A percentile compares a stretch with the other conserved stretches of the same genome.
Evolutionary conservation across 2,888 invertebrate genomes (phyloP).

Genomic region (Adelognathus sp.): DNA sequence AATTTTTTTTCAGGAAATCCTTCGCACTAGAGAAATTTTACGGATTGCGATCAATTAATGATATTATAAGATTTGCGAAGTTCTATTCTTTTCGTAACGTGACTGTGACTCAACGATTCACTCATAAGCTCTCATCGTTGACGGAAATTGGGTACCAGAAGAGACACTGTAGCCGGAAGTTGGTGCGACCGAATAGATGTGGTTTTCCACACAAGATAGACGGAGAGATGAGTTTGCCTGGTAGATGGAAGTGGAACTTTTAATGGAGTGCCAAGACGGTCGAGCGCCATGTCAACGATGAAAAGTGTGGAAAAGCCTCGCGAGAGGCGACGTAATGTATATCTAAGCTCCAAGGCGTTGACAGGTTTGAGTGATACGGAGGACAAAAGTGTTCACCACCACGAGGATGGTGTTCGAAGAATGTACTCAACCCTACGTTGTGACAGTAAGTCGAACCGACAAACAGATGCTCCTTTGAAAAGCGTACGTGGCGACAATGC

Average conservation of each 20-base stretch:
- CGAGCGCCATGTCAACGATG: slow-evolving; percentile 41
- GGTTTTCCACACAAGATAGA: slow-evolving; percentile 32
- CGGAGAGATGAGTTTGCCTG: slow-evolving; percentile 51
- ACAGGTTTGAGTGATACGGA: slow-evolving; percentile 5
- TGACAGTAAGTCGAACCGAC: background rate
- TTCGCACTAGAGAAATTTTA: background rate
- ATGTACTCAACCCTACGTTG: slow-evolving; percentile 63
- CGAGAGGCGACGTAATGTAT: slow-evolving; percentile 8
- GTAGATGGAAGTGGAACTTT: slow-evolving; percentile 50
- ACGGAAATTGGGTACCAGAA: slow-evolving; percentile 48
- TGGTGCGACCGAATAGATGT: background rate
- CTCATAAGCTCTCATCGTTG: slow-evolving; percentile 38
- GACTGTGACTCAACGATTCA: slow-evolving; percentile 15
- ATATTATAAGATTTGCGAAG: background rate
- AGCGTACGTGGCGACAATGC: no score
- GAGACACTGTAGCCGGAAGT: slow-evolving; percentile 28
- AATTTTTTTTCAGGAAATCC: no score
- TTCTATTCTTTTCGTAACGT: background rate
- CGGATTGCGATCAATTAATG: background rate
- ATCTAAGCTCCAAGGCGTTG: slow-evolving; percentile 7
- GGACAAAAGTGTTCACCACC: slow-evolving; percentile 12
- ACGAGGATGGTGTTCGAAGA: background rate
- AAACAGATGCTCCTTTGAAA: no score
- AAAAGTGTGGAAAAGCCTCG: slow-evolving; percentile 45
- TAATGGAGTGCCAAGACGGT: slow-evolving; percentile 56